phyloP scores from a whole-genome alignment of 2,113 vertebrate species.

The Cyprinodon variegatus region DNA sequence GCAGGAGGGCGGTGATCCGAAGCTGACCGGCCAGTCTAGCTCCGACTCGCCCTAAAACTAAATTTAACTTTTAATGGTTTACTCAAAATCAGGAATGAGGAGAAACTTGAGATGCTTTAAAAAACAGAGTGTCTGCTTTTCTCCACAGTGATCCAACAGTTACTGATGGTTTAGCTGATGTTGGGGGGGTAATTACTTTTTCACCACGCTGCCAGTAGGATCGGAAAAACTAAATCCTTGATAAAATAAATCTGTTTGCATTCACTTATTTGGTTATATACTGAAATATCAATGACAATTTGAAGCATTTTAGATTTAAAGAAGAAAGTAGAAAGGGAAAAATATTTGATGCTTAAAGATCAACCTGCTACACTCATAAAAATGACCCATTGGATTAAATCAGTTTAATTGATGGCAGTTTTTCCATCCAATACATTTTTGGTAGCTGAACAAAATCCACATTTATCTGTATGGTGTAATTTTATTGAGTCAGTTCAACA shows the following conservation, averaged over 20 bases:
- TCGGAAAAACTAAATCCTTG: neutral
- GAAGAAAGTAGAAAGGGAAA: neutral
- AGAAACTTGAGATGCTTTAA: neutral
- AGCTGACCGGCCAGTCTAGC: neutral
- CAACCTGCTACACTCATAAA: too few relatives aligned
- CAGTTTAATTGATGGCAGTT: too few relatives aligned
- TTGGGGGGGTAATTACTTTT: neutral
- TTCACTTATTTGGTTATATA: neutral
- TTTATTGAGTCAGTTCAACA: too few relatives aligned
- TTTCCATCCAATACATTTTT: too few relatives aligned
- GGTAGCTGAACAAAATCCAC: too few relatives aligned
- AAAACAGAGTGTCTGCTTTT: neutral
- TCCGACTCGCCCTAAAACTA: neutral
- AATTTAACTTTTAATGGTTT: neutral
- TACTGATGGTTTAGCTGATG: neutral
- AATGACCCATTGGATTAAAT: too few relatives aligned
- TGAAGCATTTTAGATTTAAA: neutral
- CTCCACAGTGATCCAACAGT: neutral
- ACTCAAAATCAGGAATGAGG: neutral
- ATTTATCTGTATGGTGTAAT: too few relatives aligned
- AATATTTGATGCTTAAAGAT: too few relatives aligned
- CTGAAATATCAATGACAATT: neutral
- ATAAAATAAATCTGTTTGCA: neutral
- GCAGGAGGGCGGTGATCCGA: neutral
- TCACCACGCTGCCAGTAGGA: neutral